Percentiles rank a stretch among this genome's conserved stretches.
phyloP scores from a whole-genome alignment of 2,797 vertebrate species.

The Geotrypetes seraphini region DNA sequence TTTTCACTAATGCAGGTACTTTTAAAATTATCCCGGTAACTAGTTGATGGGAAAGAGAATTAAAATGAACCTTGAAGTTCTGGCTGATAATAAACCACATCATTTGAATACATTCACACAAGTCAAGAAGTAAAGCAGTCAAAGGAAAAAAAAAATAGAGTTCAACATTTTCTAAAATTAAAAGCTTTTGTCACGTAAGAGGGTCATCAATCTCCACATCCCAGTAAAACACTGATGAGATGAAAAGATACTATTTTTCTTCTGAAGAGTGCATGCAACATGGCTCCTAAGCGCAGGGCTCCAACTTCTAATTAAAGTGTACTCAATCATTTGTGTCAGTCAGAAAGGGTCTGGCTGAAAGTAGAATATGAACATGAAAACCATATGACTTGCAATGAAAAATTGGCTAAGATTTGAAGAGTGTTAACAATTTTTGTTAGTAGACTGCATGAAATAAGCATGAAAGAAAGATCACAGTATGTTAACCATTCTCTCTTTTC shows the following conservation, averaged over 20 bases:
- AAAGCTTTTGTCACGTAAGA: no score
- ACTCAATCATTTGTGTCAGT: constrained; percentile 14
- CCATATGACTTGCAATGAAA: constrained; percentile 3
- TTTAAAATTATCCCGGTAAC: no score
- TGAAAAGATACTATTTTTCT: background rate
- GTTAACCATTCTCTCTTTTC: background rate
- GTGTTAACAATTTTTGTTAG: constrained; percentile 12
- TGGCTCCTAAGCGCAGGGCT: constrained; percentile 11
- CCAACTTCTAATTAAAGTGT: constrained; percentile 20
- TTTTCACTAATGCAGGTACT: no score
- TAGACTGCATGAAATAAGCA: constrained; percentile 9
- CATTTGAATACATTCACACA: no score
- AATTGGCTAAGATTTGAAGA: constrained; percentile 11
- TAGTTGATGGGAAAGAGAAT: no score
- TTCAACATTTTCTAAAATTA: no score
- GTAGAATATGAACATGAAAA: constrained; percentile 14
- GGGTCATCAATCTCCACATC: background rate
- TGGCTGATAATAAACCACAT: no score
- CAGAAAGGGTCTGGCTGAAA: constrained; percentile 6
- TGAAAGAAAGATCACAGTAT: constrained; percentile 5
- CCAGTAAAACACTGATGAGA: constrained; percentile 1
- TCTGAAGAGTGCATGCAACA: constrained; percentile 6
- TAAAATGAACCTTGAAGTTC: no score
- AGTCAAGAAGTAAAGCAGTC: no score
- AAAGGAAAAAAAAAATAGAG: no score